Percentiles rank a stretch among this genome's conserved stretches.
Evolutionary conservation across 2,888 invertebrate species (phyloP).

Genomic region (Apantesis nais): DNA sequence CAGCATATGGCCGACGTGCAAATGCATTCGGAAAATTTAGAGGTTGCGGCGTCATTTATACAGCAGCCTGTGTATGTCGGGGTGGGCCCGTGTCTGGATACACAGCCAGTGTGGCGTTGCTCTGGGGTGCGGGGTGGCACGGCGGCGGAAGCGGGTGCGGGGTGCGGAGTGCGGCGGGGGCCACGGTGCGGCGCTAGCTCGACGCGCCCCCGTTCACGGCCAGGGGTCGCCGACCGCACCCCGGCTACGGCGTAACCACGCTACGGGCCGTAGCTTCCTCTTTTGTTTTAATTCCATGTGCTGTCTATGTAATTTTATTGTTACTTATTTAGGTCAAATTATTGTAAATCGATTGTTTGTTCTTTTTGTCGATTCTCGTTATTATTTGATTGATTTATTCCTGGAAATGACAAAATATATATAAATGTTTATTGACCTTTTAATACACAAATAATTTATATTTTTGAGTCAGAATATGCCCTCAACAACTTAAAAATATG

Average conservation of each 20-base stretch:
- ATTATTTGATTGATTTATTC: background rate
- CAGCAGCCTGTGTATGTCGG: constrained; percentile 50
- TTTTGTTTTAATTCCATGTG: constrained; percentile 68
- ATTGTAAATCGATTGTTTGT: constrained; percentile 19
- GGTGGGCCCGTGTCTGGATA: constrained; percentile 65
- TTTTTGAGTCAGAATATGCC: background rate
- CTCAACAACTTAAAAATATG: background rate
- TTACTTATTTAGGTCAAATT: constrained; percentile 72
- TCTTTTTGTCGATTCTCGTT: background rate
- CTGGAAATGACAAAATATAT: background rate
- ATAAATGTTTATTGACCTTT: background rate
- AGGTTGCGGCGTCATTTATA: constrained; percentile 30
- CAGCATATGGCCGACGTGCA: constrained; percentile 31
- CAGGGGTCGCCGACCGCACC: constrained; percentile 85
- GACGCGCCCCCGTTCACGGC: constrained; percentile 84
- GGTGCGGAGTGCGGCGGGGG: constrained; percentile 27
- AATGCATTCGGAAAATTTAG: constrained; percentile 38
- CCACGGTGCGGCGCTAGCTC: constrained; percentile 58
- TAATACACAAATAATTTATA: background rate
- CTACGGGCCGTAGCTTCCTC: constrained; percentile 79
- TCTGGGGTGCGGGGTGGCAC: constrained; percentile 33
- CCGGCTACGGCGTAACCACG: constrained; percentile 80
- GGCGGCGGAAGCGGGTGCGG: constrained; percentile 32
- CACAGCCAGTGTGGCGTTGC: constrained; percentile 28
- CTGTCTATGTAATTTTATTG: constrained; percentile 54